Conservation (phyloP, 2,888 invertebrate species). For the Augiades crinisus region DNA sequence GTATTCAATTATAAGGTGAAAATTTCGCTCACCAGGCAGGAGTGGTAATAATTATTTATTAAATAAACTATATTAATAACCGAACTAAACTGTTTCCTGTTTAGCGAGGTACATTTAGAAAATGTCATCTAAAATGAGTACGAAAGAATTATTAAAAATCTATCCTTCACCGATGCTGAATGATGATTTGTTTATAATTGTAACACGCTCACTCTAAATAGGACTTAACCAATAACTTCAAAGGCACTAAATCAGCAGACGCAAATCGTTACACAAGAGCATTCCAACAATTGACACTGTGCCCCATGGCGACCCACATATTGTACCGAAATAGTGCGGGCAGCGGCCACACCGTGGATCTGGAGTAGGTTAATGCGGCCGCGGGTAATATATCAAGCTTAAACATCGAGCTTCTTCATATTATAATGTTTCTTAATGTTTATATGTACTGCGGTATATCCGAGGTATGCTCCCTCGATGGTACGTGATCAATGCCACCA, state of each 20-base stretch:
- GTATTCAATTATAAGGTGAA: too few relatives aligned
- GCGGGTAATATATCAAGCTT: constrained; percentile 3
- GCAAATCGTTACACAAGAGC: constrained; percentile 28
- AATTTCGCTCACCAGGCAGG: too few relatives aligned
- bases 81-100: too few relatives aligned
- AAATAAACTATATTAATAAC: too few relatives aligned
- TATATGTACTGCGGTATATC: too few relatives aligned
- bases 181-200: background rate
- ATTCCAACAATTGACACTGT: constrained; percentile 35
- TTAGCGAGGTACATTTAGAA: too few relatives aligned
- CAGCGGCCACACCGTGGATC: background rate
- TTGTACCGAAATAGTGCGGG: constrained; percentile 34
- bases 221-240: background rate
- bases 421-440: background rate
- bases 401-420: background rate
- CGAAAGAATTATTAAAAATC: too few relatives aligned
- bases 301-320: constrained; percentile 34
- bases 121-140: too few relatives aligned
- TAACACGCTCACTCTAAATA: background rate
- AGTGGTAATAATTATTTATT: too few relatives aligned
- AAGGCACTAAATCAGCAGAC: constrained; percentile 25
- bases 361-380: constrained; percentile 16
- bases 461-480: too few relatives aligned
- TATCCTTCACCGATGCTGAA: background rate
- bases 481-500: too few relatives aligned